Base-by-base conservation (phyloP, 1,140 invertebrate species). In the Drosophila ambigua region DNA sequence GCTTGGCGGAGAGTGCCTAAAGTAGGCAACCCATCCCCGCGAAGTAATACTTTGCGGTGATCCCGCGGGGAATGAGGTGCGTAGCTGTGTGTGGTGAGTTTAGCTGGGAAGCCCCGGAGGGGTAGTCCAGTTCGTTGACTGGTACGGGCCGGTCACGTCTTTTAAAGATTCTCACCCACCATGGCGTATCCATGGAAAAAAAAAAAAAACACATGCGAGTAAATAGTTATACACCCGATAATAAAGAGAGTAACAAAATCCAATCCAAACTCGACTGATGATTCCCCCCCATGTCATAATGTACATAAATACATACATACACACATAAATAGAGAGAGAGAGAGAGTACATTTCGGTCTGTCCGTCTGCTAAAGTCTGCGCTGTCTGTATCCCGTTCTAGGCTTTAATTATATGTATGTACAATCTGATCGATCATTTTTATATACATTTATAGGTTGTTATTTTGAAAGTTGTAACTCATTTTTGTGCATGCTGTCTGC, bases 361-460 rank as follows among this genome's bases (percentile, higher is more conserved):
- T 72, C 57, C 72, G 50, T 63, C 41, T 55, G 68, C 52, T 65
- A 59, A 49, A 62, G 28, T 8, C 7, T 26, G 26, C 52, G 3
- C 31, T 35, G 31, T 35, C 9, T 20, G 20, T 20, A 20, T 20
- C 53, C 61, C 52, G 54, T 45, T 74, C 78, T 74, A 77, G 79
- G 43, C 62, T 78, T 49, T 73, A 82, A 82, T 76, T 61, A 77
- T 20, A 20, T 20, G 20, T 20, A 1, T 64, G 52, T 57, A 80
- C 66, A 72, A 60, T 44, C 54, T 60, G 54, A 39, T 41, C 61
- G 53, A 82, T 68, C 83, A 69, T 88, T 87, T 87, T 87, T 87
- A 88, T 83, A 88, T 88, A 88, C 83, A 88, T 88, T 88, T 88
- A 88, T 88, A 88, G 83, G 83, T 88, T 88, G 83, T 88, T 88